These are phyloP conservation scores for Mimachlamys varia DNA, from an alignment of 2,888 invertebrate genomes.

Conservation along the genomic window DNA sequence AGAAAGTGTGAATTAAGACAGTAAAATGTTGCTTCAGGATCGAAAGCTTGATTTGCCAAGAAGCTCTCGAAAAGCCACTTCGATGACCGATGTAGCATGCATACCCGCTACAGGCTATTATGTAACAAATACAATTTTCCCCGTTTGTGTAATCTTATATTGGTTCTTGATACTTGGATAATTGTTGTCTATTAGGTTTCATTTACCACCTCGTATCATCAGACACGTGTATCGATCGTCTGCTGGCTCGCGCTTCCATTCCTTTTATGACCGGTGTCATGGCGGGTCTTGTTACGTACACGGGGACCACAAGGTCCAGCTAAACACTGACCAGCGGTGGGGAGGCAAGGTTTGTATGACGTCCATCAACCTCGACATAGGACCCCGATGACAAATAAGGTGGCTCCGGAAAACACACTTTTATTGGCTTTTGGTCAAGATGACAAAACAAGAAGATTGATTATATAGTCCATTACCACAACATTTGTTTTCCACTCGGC, in stretches of 20 bases:
- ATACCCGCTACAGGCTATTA: neutral
- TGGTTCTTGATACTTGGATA: conserved; percentile 23
- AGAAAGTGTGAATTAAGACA: neutral
- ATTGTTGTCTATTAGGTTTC: conserved; percentile 31
- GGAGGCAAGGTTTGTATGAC: neutral
- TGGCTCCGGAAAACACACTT: neutral
- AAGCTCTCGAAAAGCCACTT: neutral
- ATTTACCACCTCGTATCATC: conserved; percentile 15
- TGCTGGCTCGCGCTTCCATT: neutral
- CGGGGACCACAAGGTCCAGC: neutral
- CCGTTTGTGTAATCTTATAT: conserved; percentile 20
- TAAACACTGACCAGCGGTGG: neutral
- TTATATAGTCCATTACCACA: neutral
- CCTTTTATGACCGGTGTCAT: neutral
- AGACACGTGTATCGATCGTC: neutral
- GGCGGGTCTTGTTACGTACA: neutral
- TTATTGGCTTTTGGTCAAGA: neutral
- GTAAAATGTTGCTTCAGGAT: neutral
- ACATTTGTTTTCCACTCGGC: neutral
- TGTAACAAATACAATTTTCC: neutral
- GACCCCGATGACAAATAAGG: neutral
- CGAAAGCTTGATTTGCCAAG: neutral
- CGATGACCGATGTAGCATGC: neutral
- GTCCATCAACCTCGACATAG: neutral
- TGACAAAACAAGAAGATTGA: neutral